These are phyloP conservation scores for Xestobium rufovillosum DNA, from an alignment of 2,888 invertebrate species.

Conservation along the genomic window DNA sequence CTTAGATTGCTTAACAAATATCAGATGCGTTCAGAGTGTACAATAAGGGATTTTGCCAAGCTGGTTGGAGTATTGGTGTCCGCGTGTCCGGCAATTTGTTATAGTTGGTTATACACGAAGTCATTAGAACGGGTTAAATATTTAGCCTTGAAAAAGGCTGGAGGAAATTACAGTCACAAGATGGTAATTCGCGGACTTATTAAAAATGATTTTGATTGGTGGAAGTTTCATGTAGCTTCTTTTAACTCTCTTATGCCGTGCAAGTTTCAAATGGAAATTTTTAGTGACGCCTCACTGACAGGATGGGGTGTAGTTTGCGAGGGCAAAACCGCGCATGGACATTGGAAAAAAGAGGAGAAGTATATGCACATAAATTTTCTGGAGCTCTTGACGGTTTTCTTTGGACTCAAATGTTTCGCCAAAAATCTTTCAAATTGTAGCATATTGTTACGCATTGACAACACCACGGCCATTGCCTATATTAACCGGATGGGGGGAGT, in stretches of 20 bases:
- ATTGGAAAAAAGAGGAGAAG: conserved; percentile 19
- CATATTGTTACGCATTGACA: conserved; percentile 23
- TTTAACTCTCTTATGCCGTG: conserved; percentile 10
- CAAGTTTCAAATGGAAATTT: conserved; percentile 18
- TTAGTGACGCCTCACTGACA: conserved; percentile 22
- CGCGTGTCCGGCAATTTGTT: conserved; percentile 25
- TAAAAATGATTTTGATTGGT: conserved; percentile 23
- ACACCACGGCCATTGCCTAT: conserved; percentile 22
- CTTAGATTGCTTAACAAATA: conserved; percentile 5
- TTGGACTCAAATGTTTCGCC: conserved; percentile 23
- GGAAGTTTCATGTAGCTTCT: conserved; percentile 16
- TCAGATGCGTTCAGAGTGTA: conserved; percentile 8
- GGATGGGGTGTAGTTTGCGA: conserved; percentile 23
- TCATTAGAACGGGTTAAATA: conserved; percentile 18
- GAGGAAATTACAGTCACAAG: conserved; percentile 15
- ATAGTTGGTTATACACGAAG: conserved; percentile 22
- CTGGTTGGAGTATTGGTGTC: conserved; percentile 22
- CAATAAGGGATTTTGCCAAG: conserved; percentile 22
- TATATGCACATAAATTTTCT: conserved; percentile 23
- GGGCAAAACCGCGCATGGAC: conserved; percentile 14
- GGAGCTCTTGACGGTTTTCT: conserved; percentile 24
- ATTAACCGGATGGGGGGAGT: conserved; percentile 25
- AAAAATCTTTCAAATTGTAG: conserved; percentile 12
- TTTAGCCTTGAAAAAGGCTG: conserved; percentile 15
- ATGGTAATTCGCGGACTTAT: conserved; percentile 12